Evolutionary conservation across 2,797 vertebrate genomes (phyloP).

Genomic region (Phoxinus dragarum): DNA sequence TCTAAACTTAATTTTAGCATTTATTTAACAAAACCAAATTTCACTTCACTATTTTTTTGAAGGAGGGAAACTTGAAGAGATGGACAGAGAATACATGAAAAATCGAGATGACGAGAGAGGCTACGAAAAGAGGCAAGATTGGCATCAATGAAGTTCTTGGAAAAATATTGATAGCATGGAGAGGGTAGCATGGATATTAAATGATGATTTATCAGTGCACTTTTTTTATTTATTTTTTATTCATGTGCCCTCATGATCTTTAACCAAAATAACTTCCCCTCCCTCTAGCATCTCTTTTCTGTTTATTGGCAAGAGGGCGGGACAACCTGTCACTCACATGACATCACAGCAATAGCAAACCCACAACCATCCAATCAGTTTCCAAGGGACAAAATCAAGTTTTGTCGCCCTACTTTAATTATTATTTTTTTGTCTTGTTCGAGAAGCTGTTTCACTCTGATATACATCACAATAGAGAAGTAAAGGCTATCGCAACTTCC

Average conservation of each 20-base stretch:
- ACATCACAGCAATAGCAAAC: not conserved
- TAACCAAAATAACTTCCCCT: not conserved
- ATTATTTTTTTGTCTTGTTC: too few species aligned
- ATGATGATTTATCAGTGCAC: too few species aligned
- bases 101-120: constrained; percentile 72
- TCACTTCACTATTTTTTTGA: constrained; percentile 45
- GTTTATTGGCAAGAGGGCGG: not conserved
- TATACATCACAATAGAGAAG: not conserved
- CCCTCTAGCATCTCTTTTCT: not conserved
- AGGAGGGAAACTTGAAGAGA: constrained; percentile 79
- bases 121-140: constrained; percentile 78
- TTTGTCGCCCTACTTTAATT: too few species aligned
- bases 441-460: too few species aligned
- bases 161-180: not conserved
- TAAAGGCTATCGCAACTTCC: not conserved
- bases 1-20: not conserved
- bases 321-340: not conserved
- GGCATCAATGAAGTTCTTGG: not conserved
- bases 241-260: not conserved
- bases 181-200: not conserved
- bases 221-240: not conserved
- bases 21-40: not conserved
- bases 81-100: constrained; percentile 74
- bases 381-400: not conserved
- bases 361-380: not conserved